These are phyloP conservation scores for Andrena hattorfiana DNA, from an alignment of 2,888 invertebrate genomes.

Conservation along the genomic window DNA sequence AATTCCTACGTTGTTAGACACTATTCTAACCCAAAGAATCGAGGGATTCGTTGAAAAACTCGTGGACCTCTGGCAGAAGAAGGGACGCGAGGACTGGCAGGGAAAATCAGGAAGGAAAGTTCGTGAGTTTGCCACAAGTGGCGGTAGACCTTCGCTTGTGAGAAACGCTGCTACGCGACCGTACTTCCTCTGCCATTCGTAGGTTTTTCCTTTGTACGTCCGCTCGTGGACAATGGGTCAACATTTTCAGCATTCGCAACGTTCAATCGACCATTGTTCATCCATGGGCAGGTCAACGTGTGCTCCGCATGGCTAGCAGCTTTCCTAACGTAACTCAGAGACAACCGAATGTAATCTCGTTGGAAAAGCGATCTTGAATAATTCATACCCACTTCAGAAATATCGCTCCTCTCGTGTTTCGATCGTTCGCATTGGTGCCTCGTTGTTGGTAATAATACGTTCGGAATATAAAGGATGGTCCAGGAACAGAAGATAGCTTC, in stretches of 20 bases:
- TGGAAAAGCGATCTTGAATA: neutral
- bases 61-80: neutral
- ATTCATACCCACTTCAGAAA: too few relatives aligned
- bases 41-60: constrained; percentile 15
- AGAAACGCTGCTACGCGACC: constrained; percentile 49
- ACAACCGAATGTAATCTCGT: constrained; percentile 36
- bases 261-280: constrained; percentile 70
- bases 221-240: constrained; percentile 65
- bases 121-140: constrained; percentile 56
- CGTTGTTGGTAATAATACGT: neutral
- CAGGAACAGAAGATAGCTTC: neutral
- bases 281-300: constrained; percentile 63
- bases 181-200: constrained; percentile 66
- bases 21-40: neutral
- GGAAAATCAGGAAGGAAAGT: constrained; percentile 28
- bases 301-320: constrained; percentile 50
- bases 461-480: neutral
- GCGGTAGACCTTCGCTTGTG: constrained; percentile 44
- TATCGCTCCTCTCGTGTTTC: neutral
- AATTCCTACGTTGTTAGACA: neutral
- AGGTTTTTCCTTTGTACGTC: constrained; percentile 51
- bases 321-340: constrained; percentile 40
- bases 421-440: neutral
- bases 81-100: neutral
- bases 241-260: constrained; percentile 73